A percentile compares a stretch with the other conserved stretches of the same genome.
Evolutionary conservation across 2,113 vertebrate species (phyloP).

Genomic region (Parus major): DNA sequence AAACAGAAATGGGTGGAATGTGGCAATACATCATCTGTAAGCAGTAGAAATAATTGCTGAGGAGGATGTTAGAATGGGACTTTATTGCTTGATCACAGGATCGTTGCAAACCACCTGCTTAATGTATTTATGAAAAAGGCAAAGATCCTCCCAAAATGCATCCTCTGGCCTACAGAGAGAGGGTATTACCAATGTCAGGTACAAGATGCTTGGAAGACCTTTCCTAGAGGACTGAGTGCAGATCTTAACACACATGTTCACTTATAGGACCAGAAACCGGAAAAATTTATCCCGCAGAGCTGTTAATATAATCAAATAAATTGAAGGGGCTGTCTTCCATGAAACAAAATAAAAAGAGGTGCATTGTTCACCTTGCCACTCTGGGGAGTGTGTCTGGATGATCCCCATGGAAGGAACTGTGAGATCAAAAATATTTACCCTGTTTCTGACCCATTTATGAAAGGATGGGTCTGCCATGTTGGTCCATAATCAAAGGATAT

Average conservation of each 20-base stretch:
- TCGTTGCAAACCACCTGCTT: neutral
- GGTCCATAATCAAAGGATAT: neutral
- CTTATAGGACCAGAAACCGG: neutral
- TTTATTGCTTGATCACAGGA: neutral
- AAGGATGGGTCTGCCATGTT: neutral
- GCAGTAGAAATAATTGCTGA: neutral
- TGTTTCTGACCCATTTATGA: neutral
- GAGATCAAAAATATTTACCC: neutral
- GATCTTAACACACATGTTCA: neutral
- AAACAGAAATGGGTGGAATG: neutral
- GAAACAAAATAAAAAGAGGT: neutral
- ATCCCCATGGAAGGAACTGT: fast-evolving
- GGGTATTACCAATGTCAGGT: neutral
- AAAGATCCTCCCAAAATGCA: neutral
- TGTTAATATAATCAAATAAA: neutral
- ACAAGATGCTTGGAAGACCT: neutral
- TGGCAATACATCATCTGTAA: neutral
- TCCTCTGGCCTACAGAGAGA: neutral
- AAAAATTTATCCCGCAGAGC: fast-evolving
- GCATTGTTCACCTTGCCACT: neutral
- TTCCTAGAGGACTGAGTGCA: neutral
- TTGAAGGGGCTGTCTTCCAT: neutral
- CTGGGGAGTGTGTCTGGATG: neutral
- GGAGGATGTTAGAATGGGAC: neutral
- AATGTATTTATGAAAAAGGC: neutral